A percentile compares a stretch with the other conserved stretches of the same genome.
phyloP scores from a whole-genome alignment of 2,797 vertebrate species.

The Aythya fuligula region DNA sequence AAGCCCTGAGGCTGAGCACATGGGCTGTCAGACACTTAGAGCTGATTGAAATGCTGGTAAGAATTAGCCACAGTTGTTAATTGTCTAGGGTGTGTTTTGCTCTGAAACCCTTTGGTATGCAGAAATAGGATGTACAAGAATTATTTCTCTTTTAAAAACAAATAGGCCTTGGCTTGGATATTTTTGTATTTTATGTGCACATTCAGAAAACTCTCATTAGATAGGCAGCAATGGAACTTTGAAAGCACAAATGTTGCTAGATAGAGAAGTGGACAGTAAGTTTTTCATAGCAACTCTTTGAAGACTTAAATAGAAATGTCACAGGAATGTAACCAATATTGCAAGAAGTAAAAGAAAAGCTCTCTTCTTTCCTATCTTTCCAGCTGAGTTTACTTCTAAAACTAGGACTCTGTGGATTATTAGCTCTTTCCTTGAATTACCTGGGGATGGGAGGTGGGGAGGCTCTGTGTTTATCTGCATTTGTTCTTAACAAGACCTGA shows the following conservation, averaged over 20 bases:
- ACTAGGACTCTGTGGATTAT: not conserved
- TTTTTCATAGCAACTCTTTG: not conserved
- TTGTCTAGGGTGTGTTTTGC: not conserved
- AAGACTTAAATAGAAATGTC: not conserved
- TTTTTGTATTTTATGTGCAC: not conserved
- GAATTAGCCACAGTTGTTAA: not conserved
- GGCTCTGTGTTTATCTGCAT: not conserved
- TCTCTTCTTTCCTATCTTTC: rapidly evolving
- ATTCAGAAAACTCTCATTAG: not conserved
- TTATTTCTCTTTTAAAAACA: not conserved
- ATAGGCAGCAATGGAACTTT: not conserved
- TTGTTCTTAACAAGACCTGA: not conserved
- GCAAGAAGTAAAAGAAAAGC: not conserved
- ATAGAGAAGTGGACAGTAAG: not conserved
- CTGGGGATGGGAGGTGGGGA: not conserved
- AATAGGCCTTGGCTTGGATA: not conserved
- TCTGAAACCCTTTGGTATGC: not conserved
- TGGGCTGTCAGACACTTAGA: not conserved
- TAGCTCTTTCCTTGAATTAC: not conserved
- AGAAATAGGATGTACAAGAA: not conserved
- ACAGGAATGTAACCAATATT: not conserved
- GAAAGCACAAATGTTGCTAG: not conserved
- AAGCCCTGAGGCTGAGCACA: not conserved
- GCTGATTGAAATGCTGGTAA: not conserved
- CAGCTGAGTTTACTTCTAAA: not conserved